Evolutionary conservation across 2,888 invertebrate species (phyloP), one percentile per base, ranked within the genome.

Genomic region (Epicampocera succincta): DNA sequence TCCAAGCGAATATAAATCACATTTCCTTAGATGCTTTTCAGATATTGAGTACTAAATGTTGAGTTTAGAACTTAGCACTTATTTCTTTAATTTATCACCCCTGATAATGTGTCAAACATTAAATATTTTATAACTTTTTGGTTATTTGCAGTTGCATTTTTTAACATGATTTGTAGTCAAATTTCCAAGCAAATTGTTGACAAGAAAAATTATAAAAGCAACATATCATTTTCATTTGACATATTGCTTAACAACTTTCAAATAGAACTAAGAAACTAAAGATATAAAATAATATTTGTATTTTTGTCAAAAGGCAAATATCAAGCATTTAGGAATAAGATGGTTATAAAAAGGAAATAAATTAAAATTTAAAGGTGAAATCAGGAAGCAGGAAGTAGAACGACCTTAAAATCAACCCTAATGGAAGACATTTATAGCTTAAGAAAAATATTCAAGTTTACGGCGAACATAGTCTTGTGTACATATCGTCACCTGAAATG

Each of bases 161-260:
- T 29, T 48, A 25, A 13, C 11, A 66, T 25, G 13, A 54, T 52
- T 17, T 52, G 58, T 58, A 72, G 48, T 50, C 61, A 54, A 74
- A 52, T 61, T 48, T 66, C 72, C 21, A 38, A 25, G 69, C 74
- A 69, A 74, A 74, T 81, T 77, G 76, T 80, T 76, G 65, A 81
- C 68, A 65, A 60, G 63, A 46, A 58, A 77, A 76, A 40, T 69
- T 58, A 73, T 69, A 50, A 68, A 42, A 52, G 71, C 76, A 66
- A 74, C 74, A 74, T 69, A 77, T 74, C 81, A 77, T 69, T 77
- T 81, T 54, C 61, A 54, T 73, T 73, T 81, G 77, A 81, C 77
- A 81, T 69, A 74, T 81, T 81, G 69, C 69, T 77, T 60, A 81
- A 81, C 77, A 81, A 81, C 69, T 81, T 81, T 56, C 56, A 58